Evolutionary conservation across 1,140 invertebrate genomes (phyloP).

Genomic region (Medauroidea extradentata): DNA sequence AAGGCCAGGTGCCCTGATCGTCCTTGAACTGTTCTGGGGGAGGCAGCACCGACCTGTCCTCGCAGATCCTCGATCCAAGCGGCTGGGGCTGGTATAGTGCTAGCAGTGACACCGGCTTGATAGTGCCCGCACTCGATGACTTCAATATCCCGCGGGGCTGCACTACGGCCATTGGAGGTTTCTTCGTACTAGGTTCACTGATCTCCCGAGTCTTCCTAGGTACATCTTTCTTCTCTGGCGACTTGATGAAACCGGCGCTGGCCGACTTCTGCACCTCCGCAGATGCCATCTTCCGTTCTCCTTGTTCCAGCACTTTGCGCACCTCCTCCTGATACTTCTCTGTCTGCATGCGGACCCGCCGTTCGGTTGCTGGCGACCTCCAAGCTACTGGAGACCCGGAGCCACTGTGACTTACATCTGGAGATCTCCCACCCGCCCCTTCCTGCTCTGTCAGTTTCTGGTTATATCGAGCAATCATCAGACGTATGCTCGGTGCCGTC

Average conservation of each 20-base stretch:
- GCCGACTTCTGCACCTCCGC: constrained; percentile 53
- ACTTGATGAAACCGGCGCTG: constrained; percentile 45
- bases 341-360: constrained; percentile 51
- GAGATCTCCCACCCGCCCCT: constrained; percentile 35
- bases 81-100: not conserved
- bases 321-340: constrained; percentile 51
- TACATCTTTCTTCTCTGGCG: constrained; percentile 10
- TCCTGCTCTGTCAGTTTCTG: constrained; percentile 50
- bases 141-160: constrained; percentile 34
- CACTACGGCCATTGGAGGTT: constrained; percentile 25
- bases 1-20: constrained; percentile 16
- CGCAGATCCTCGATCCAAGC: no score
- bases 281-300: constrained; percentile 15
- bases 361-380: constrained; percentile 53
- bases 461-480: constrained; percentile 64
- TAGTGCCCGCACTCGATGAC: constrained; percentile 39
- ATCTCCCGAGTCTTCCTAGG: constrained; percentile 34
- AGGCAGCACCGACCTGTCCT: no score
- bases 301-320: not conserved
- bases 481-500: constrained; percentile 57
- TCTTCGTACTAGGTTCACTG: constrained; percentile 28
- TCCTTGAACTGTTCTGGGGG: constrained; percentile 19
- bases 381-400: constrained; percentile 53
- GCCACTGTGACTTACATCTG: constrained; percentile 48
- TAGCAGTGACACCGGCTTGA: constrained; percentile 33